Conservation (phyloP, 2,113 vertebrate genomes). For the Microcebus lehilahytsara region DNA sequence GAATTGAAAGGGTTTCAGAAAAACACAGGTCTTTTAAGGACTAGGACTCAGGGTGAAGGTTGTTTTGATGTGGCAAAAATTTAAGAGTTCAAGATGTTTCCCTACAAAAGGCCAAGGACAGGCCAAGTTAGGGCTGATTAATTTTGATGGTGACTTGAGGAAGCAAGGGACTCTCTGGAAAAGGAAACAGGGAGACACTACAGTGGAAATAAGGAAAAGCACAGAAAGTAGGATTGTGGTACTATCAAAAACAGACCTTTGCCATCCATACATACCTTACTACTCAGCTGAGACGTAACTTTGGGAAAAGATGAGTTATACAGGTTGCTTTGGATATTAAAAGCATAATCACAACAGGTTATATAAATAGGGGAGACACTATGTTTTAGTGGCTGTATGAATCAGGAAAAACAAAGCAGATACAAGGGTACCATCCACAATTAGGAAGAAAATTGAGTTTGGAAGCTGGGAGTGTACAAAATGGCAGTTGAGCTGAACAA, state of each 20-base stretch:
- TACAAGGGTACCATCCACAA: not conserved
- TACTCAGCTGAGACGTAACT: not conserved
- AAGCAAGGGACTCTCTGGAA: not conserved
- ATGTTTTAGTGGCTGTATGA: not conserved
- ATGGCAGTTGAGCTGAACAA: not conserved
- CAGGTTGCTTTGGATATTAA: not conserved
- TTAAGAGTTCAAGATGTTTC: conserved; percentile 12
- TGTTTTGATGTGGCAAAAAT: conserved; percentile 23
- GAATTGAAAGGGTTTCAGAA: not conserved
- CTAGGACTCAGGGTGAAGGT: not conserved
- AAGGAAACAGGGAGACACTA: not conserved
- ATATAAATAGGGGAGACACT: not conserved
- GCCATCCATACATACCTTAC: not conserved
- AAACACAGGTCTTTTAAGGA: conserved; percentile 1
- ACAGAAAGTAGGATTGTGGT: not conserved
- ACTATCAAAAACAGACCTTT: not conserved
- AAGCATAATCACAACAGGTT: conserved; percentile 3
- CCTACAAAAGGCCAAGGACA: not conserved
- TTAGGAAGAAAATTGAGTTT: conserved; percentile 28
- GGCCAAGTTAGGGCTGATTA: not conserved
- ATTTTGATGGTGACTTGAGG: not conserved
- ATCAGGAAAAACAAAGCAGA: conserved; percentile 12
- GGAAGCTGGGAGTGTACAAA: conserved; percentile 6
- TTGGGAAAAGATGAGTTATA: conserved; percentile 8
- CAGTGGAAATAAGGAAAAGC: not conserved